These are phyloP conservation scores for Linyphia triangularis DNA, from an alignment of 2,888 invertebrate genomes.

Conservation along the genomic window DNA sequence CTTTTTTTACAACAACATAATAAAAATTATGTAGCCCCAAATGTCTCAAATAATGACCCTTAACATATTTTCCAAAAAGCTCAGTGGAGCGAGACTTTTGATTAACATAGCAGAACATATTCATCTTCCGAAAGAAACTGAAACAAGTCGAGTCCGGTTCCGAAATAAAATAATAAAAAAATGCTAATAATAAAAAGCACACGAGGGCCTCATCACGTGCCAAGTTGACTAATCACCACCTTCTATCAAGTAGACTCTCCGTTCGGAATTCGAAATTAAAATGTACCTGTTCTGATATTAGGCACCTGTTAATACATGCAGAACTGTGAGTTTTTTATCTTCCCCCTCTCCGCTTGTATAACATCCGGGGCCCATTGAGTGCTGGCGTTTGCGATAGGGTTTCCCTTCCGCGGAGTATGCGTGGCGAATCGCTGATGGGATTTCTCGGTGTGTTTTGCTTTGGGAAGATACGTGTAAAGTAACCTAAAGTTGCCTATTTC, in stretches of 20 bases:
- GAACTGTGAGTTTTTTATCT: background rate
- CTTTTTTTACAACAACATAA: no score
- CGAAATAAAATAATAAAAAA: no score
- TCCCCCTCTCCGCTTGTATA: background rate
- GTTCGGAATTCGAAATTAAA: conserved; percentile 9
- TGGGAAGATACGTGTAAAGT: background rate
- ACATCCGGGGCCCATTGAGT: conserved; percentile 21
- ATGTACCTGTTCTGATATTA: conserved; percentile 23
- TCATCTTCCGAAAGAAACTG: background rate
- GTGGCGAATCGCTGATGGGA: background rate
- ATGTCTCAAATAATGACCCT: no score
- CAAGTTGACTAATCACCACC: background rate
- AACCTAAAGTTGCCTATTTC: no score
- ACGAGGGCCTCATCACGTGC: background rate
- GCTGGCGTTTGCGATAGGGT: background rate
- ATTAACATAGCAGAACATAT: no score
- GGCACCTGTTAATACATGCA: conserved; percentile 26
- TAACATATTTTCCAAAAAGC: no score
- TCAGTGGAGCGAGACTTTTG: no score
- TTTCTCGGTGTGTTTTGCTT: background rate
- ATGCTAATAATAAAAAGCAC: no score
- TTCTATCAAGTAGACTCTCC: background rate
- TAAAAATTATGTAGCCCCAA: no score
- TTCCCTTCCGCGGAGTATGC: conserved; percentile 5
- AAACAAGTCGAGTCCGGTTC: background rate